Evolutionary conservation across 2,797 vertebrate genomes (phyloP), one percentile per base, ranked within the genome.

Genomic region (Leptatherina wallacei): DNA sequence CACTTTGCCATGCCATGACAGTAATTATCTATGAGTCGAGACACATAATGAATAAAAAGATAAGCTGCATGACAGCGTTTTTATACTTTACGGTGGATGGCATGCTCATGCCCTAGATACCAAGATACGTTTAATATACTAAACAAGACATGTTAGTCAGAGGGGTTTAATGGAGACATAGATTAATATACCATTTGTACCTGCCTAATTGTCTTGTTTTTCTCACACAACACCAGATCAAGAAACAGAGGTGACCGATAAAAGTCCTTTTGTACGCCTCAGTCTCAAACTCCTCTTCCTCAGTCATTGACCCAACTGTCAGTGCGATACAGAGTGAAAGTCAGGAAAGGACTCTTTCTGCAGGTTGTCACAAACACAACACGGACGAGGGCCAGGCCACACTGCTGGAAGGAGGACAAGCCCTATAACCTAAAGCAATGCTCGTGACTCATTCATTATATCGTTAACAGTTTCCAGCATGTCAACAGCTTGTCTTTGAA

Each of bases 401-500:
- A 68, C 78, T 66, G 76, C 65, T 64, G 75, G 78, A 77, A 78
- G 81, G 70, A 85, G 69, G 71, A 75, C 73, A 82, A 80, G 87
- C 84, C 75, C 68, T 88, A 78, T 83, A 89, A 94, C 91, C 93
- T 88, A 85, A 89, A 84, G 72, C 61, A 33, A 22, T 33, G 77
- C 90, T 93, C 88, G 92, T 93, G 89, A 92, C 90, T 94, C 88
- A 91, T 94, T 94, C 88, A 94, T 94, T 89, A 91, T 85, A 76
- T 86, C 89, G 80, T 93, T 92, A 92, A 91, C 88, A 71, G 78
- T 90, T 93, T 91, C 83, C 82, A 85, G 82, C 88, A 80, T 92
- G 91, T 93, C 94, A 94, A 92, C 90, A 93, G 90, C 91, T 93
- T 89, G 90, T 93, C 91, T 95, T 94, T 95, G 93, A 94, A 94